phyloP scores from a whole-genome alignment of 2,888 invertebrate genomes.

The Eudemis profundana region DNA sequence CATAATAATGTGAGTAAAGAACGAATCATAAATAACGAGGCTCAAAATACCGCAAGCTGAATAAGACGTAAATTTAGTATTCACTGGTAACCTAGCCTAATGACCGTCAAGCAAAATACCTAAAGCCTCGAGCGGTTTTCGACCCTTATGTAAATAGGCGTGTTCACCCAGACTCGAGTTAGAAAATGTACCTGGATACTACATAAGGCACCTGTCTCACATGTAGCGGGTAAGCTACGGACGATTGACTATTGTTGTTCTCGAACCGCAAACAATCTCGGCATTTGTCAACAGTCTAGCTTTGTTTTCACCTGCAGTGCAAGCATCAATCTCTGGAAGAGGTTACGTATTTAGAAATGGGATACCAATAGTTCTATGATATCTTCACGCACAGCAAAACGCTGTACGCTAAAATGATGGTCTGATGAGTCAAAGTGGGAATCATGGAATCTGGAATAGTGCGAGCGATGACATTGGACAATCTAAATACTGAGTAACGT shows the following conservation, averaged over 20 bases:
- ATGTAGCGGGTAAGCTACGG: slow-evolving; percentile 3
- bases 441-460: too few species aligned
- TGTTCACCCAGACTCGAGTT: slow-evolving; percentile 16
- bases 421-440: too few species aligned
- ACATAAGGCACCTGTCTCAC: neutral
- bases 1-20: too few species aligned
- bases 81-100: slow-evolving; percentile 24
- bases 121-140: slow-evolving; percentile 31
- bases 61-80: slow-evolving; percentile 5
- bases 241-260: slow-evolving; percentile 19
- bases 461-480: too few species aligned
- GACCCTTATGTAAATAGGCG: slow-evolving; percentile 31
- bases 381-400: too few species aligned
- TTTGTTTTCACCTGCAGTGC: slow-evolving; percentile 2
- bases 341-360: too few species aligned
- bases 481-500: too few species aligned
- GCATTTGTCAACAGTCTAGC: slow-evolving; percentile 20
- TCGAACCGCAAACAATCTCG: slow-evolving; percentile 21
- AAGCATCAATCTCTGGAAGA: slow-evolving; percentile 15
- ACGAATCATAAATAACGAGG: neutral
- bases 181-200: slow-evolving; percentile 19
- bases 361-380: too few species aligned
- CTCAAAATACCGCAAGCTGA: neutral
- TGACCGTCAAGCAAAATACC: slow-evolving; percentile 21
- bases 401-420: too few species aligned